These are phyloP conservation scores for Oreochromis tanganicae DNA, from an alignment of 2,113 vertebrate species.

Conservation along the genomic window DNA sequence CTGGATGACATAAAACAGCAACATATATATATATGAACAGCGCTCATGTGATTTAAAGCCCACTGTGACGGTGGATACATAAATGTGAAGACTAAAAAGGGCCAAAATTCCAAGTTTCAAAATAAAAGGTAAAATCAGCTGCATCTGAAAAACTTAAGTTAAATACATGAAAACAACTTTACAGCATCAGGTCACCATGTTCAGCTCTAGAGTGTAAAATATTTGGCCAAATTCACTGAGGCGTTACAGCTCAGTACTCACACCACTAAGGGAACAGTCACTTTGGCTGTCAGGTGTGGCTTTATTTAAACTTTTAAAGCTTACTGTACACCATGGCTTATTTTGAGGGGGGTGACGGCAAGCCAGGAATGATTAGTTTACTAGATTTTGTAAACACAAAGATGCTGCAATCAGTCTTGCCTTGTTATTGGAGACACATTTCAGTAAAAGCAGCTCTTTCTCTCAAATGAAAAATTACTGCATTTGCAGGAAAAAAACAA, in stretches of 20 bases:
- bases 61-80: background rate
- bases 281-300: background rate
- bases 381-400: background rate
- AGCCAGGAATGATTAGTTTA: background rate
- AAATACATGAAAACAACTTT: background rate
- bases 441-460: background rate
- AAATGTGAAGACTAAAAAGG: background rate
- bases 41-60: background rate
- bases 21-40: background rate
- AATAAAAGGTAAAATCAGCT: background rate
- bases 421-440: background rate
- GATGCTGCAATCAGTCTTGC: background rate
- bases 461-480: background rate
- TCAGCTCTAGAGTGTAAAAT: background rate
- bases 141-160: background rate
- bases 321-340: background rate
- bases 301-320: background rate
- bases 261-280: background rate
- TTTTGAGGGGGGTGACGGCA: background rate
- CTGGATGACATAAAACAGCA: background rate
- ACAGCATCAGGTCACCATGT: background rate
- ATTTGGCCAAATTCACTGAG: background rate
- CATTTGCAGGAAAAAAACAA: background rate
- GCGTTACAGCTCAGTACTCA: background rate
- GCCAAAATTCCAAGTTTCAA: background rate